Evolutionary conservation across 2,797 vertebrate genomes (phyloP), one percentile per base, ranked within the genome.

Genomic region (Discoglossus pictus): DNA sequence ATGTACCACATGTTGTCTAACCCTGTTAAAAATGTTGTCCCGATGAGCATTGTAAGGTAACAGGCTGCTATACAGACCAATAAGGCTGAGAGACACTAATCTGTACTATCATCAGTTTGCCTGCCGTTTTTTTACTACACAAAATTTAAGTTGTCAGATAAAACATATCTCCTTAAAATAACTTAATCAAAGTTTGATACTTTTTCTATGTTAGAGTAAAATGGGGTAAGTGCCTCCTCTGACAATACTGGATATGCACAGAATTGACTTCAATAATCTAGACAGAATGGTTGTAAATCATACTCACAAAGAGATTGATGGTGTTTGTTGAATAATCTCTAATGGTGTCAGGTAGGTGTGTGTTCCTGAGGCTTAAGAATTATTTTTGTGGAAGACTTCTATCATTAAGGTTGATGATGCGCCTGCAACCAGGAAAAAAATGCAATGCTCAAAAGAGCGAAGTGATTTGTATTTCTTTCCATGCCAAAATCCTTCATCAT

Each of bases 391-490:
- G 76, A 84, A 87, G 74, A 51, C 53, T 87, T 86, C 87, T 88
- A 88, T 89, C 86, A 87, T 85, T 84, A 84, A 86, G 72, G 76
- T 80, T 84, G 86, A 82, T 84, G 78, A 85, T 83, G 65, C 84
- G 81, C 74, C 81, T 82, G 75, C 74, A 83, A 84, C 74, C 51
- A 69, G 61, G 56, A 76, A 79, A 78, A 40, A 64, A 73, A 60
- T 78, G 50, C 0, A 4, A 76, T 62, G 43, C 52, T 74, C 42
- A 52, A 15, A 79, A 75, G 44, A 43, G 55, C 3, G 10, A 68
- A 76, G 60, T 78, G 77, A 85, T 87, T 86, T 83, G 79, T 84
- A 81, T 82, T 73, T 73, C 72, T 80, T 82, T 78, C 74, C 65
- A 76, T 82, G 80, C 82, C 75, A 77, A 84, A 81, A 80, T 71